Evolutionary conservation across 2,888 invertebrate genomes (phyloP).

Genomic region (Philopedon plagiatum): DNA sequence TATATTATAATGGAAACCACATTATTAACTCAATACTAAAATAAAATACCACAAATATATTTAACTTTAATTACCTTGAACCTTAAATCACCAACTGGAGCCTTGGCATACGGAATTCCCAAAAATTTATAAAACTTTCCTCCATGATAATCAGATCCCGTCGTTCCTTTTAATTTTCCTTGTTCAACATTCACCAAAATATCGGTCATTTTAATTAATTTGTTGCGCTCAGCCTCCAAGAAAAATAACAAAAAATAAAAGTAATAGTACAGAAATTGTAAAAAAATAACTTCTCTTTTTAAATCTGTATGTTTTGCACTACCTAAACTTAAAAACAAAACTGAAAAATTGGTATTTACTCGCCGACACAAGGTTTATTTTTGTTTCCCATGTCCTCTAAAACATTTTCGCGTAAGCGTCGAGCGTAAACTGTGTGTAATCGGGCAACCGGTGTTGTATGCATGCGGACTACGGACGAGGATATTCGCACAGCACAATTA

Average conservation of each 20-base stretch:
- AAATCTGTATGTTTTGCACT: neutral
- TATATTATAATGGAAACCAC: too few relatives aligned
- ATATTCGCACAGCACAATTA: conserved; percentile 13
- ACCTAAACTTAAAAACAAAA: conserved; percentile 15
- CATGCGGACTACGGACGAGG: neutral
- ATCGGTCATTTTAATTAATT: conserved; percentile 50
- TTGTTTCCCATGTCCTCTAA: conserved; percentile 17
- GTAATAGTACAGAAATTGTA: neutral
- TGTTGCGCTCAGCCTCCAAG: neutral
- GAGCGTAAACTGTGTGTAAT: conserved; percentile 27
- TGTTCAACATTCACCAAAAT: conserved; percentile 55
- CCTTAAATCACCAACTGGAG: conserved; percentile 50
- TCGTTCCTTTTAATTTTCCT: conserved; percentile 60
- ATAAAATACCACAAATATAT: too few relatives aligned
- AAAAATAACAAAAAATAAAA: neutral
- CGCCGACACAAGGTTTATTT: conserved; percentile 10
- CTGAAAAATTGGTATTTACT: conserved; percentile 4
- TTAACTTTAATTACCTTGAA: conserved; percentile 49
- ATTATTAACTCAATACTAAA: too few relatives aligned
- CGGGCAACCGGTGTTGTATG: conserved; percentile 14
- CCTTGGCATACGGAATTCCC: conserved; percentile 65
- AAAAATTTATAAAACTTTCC: conserved; percentile 61
- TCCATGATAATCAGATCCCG: conserved; percentile 57
- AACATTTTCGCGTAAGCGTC: conserved; percentile 29
- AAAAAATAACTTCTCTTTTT: neutral